Base-by-base conservation (phyloP, 2,113 vertebrate species). In the Pipa parva region DNA sequence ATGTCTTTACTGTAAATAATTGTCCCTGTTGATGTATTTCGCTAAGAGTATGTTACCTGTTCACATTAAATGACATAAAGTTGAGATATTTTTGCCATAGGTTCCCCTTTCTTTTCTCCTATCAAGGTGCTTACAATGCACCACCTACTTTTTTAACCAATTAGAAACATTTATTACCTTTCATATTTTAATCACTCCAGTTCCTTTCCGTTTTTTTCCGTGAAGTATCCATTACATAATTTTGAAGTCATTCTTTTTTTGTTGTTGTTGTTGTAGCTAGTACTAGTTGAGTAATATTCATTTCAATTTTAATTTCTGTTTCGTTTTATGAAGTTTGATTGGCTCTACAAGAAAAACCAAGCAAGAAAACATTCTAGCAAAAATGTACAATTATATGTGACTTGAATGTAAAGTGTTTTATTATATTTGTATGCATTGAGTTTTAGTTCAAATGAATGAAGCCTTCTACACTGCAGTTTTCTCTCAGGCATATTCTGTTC, bases 101-200 rank as follows among this genome's bases (percentile, higher is more conserved):
- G 15, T 15, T 5, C 17, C 15, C 3, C 7, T 15, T 1, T 42
- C 2, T 42, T 13, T 15, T 42, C n/a, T 7, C 12, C 39, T 42
- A n/a, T 15, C n/a, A 60, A 42, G 65, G 57, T 69, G 65, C 65
- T 60, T 60, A n/a, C 15, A 25, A 66, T n/a, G 39, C 58, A 45
- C 63, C 39, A n/a, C 17, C 45, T 3, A 55, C 45, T 12, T 46
- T 3, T 28, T 65, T 51, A 18, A 29, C 49, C 27, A 1, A n/a
- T 27, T 33, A 22, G 8, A 36, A 18, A 15, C n/a, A 15, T 22
- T 13, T 42, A 8, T 58, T 36, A 50, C 7, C 18, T 4, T 1
- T 55, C 28, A 26, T 18, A 17, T 33, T 4, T 37, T 29, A 18
- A 26, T 7, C n/a, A 4, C n/a, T 8, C 1, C 3, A 11, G 3